Conservation (phyloP, 2,113 vertebrate genomes). For the Ceuthmochares aereus region DNA sequence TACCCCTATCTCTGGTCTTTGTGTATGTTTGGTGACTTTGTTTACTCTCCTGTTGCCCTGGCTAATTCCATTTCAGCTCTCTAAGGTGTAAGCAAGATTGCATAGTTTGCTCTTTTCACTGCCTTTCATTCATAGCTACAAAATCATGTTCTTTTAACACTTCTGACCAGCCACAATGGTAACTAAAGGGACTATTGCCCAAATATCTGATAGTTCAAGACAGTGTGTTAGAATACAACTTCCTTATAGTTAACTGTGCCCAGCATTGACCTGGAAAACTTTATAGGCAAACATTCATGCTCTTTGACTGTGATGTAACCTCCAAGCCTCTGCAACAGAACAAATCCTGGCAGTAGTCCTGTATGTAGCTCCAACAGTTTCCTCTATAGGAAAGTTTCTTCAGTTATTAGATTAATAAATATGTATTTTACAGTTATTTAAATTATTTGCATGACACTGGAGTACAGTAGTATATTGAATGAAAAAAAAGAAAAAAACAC, state of each 20-base stretch:
- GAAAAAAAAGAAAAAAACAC: background rate
- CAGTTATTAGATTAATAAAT: background rate
- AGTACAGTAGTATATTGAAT: background rate
- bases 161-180: background rate
- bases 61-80: background rate
- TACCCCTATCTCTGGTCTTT: background rate
- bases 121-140: background rate
- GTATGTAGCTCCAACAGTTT: background rate
- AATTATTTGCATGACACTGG: background rate
- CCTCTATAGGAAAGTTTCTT: background rate
- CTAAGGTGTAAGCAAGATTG: background rate
- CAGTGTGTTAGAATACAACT: background rate
- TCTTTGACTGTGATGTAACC: background rate
- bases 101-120: background rate
- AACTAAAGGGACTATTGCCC: background rate
- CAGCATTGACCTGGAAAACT: background rate
- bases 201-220: background rate
- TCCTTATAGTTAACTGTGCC: background rate
- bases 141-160: background rate
- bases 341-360: background rate
- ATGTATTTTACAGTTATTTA: background rate
- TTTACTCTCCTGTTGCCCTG: background rate
- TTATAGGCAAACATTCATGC: background rate
- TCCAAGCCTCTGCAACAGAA: background rate
- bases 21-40: background rate